These are phyloP conservation scores for Scylla paramamosain DNA, from an alignment of 1,140 invertebrate genomes.

Conservation along the genomic window DNA sequence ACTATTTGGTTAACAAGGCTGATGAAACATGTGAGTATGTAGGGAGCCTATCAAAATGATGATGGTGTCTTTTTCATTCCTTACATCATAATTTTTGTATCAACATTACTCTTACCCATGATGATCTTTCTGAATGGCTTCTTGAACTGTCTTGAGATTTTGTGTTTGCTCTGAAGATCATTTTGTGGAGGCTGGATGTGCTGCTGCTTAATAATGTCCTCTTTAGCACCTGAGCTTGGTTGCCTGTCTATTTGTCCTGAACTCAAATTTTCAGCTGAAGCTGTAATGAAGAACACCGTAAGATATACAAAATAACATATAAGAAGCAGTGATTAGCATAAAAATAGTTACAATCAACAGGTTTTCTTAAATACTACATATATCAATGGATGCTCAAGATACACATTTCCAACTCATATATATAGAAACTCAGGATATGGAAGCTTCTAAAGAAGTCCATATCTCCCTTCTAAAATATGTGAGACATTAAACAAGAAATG, in stretches of 20 bases:
- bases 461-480: no score
- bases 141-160: conserved; percentile 60
- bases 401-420: no score
- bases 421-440: no score
- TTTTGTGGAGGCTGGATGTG: not conserved
- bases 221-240: conserved; percentile 46
- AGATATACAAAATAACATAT: not conserved
- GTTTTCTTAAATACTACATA: no score
- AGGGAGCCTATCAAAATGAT: no score
- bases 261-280: conserved; percentile 55
- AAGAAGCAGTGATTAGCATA: not conserved
- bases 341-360: no score
- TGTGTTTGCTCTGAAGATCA: conserved; percentile 48
- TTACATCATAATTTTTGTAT: not conserved
- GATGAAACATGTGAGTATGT: no score
- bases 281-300: conserved; percentile 28
- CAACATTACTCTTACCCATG: conserved; percentile 43
- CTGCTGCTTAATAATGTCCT: conserved; percentile 16
- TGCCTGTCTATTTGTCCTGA: conserved; percentile 53
- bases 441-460: no score
- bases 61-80: no score
- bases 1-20: no score
- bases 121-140: conserved; percentile 68
- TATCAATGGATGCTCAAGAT: no score
- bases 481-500: no score